Conservation (phyloP, 2,797 vertebrate genomes). For the Cirrhinus molitorella region DNA sequence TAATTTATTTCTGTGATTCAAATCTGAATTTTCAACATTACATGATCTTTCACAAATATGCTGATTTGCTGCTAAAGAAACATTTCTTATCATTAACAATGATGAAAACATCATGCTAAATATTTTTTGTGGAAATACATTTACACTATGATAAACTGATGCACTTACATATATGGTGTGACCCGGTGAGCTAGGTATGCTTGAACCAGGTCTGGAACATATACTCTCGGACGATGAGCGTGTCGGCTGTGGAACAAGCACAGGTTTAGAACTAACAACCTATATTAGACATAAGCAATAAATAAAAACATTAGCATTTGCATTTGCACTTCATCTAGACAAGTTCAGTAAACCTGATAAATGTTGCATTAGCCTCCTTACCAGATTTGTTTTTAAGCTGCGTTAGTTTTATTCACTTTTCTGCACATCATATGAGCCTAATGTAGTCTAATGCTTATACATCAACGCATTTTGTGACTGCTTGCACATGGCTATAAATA, state of each 20-base stretch:
- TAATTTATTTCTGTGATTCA: background rate
- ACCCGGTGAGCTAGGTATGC: constrained; percentile 92
- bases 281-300: background rate
- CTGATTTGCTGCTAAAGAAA: background rate
- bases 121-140: background rate
- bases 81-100: background rate
- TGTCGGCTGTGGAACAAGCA: constrained; percentile 80
- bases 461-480: background rate
- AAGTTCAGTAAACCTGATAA: background rate
- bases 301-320: constrained; percentile 1
- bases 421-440: background rate
- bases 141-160: background rate
- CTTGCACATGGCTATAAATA: background rate
- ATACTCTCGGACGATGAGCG: constrained; percentile 94
- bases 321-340: background rate
- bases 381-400: background rate
- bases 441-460: background rate
- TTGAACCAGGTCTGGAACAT: constrained; percentile 92
- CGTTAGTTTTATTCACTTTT: background rate
- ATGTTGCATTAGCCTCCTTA: background rate
- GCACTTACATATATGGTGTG: constrained; percentile 95
- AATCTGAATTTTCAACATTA: background rate
- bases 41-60: background rate
- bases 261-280: constrained; percentile 37
- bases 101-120: background rate